Conservation (phyloP, 2,888 invertebrate genomes). For the Melipona beecheii region DNA sequence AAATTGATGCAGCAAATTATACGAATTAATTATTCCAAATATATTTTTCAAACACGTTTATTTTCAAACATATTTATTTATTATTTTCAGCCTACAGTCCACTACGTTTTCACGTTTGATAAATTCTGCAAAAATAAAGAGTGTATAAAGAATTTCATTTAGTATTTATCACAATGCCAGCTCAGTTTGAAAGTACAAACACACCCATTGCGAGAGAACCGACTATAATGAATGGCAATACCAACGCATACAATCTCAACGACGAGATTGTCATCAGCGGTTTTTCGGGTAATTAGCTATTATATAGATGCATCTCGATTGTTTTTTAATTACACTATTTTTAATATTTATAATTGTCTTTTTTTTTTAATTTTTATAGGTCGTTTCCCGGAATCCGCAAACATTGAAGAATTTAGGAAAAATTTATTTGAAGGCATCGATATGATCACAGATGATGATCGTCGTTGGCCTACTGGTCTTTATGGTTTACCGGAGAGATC, state of each 20-base stretch:
- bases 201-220: constrained; percentile 78
- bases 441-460: constrained; percentile 95
- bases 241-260: constrained; percentile 77
- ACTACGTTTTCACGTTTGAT: constrained; percentile 75
- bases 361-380: constrained; percentile 82
- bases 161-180: constrained; percentile 86
- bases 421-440: constrained; percentile 96
- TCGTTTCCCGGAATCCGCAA: constrained; percentile 95
- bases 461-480: constrained; percentile 94
- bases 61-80: too few species aligned
- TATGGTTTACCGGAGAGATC: constrained; percentile 92
- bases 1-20: not conserved
- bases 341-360: not conserved
- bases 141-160: not conserved
- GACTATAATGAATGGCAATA: constrained; percentile 76
- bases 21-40: too few species aligned
- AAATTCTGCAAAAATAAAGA: constrained; percentile 44
- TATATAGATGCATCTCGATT: not conserved
- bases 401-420: constrained; percentile 96
- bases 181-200: constrained; percentile 87
- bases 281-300: constrained; percentile 86
- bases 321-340: too few species aligned
- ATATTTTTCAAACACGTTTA: not conserved
- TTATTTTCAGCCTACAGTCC: constrained; percentile 77
- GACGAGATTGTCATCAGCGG: constrained; percentile 93